Evolutionary conservation across 1,140 invertebrate genomes (phyloP).

Genomic region (Uloborus diversus): DNA sequence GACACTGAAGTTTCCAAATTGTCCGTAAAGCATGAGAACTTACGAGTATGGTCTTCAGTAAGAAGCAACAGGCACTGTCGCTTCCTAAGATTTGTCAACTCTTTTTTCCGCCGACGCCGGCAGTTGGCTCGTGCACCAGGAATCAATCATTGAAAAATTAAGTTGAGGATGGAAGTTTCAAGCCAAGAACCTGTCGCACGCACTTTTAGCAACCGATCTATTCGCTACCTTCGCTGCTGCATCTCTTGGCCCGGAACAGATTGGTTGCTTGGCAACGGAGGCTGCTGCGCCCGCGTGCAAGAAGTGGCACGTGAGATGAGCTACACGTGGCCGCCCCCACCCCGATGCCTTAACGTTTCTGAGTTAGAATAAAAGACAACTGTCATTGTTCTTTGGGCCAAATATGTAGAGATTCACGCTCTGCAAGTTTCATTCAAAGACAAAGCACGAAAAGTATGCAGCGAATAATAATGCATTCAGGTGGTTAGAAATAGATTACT

Average conservation of each 20-base stretch:
- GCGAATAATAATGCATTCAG: too few species aligned
- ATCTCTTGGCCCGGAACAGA: slow-evolving; percentile 20
- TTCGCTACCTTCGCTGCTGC: slow-evolving; percentile 2
- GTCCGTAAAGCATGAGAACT: slow-evolving; percentile 41
- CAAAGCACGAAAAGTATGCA: too few species aligned
- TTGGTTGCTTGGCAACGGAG: slow-evolving; percentile 28
- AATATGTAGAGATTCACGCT: too few species aligned
- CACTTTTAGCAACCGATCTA: not conserved
- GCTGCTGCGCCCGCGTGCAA: slow-evolving; percentile 34
- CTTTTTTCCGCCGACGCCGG: not conserved
- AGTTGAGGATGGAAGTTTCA: too few species aligned
- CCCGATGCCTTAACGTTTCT: not conserved
- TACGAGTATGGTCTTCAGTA: too few species aligned
- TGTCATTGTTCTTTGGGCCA: too few species aligned
- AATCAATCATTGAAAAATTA: too few species aligned
- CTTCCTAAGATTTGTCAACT: not conserved
- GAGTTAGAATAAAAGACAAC: too few species aligned
- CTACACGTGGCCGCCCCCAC: slow-evolving; percentile 24
- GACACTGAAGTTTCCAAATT: slow-evolving; percentile 31
- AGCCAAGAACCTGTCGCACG: too few species aligned
- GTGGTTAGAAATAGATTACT: too few species aligned
- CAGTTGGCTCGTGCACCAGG: not conserved
- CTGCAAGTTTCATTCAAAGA: too few species aligned
- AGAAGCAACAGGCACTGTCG: not conserved
- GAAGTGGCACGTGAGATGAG: slow-evolving; percentile 4